Evolutionary conservation across 1,140 invertebrate species (phyloP).

Genomic region (Argopecten irradians): DNA sequence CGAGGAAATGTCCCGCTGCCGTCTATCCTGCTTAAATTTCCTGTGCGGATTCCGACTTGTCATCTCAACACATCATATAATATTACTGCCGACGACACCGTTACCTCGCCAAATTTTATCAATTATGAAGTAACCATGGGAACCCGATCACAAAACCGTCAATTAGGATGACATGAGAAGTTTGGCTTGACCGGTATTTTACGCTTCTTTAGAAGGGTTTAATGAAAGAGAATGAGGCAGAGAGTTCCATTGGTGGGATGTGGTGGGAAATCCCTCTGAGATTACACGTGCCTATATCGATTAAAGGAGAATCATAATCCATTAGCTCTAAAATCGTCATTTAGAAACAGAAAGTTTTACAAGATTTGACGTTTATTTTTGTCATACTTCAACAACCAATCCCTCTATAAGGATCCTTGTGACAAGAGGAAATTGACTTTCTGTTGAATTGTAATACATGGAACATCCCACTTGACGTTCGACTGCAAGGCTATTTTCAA

Average conservation of each 20-base stretch:
- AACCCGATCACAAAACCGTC: neutral
- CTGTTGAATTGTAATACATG: too few species aligned
- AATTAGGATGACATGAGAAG: neutral
- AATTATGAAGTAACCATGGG: neutral
- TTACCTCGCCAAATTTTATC: neutral
- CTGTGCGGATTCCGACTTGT: too few species aligned
- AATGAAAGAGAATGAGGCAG: neutral
- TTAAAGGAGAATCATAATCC: neutral
- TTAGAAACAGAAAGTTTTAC: neutral
- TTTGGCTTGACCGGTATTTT: neutral
- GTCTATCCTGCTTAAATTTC: too few species aligned
- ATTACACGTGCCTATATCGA: neutral
- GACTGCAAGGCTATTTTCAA: too few species aligned
- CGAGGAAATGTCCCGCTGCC: too few species aligned
- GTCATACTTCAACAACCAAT: neutral
- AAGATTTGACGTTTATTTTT: neutral
- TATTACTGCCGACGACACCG: neutral
- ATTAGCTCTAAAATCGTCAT: constrained; percentile 1
- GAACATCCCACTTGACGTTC: too few species aligned
- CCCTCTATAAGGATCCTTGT: neutral
- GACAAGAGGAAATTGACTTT: neutral
- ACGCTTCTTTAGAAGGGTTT: neutral
- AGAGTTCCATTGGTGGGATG: neutral
- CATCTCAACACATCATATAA: neutral
- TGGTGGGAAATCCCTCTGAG: neutral